Conservation (phyloP, 64 coral and sea anemone genomes). For the Montipora efflorescens region DNA sequence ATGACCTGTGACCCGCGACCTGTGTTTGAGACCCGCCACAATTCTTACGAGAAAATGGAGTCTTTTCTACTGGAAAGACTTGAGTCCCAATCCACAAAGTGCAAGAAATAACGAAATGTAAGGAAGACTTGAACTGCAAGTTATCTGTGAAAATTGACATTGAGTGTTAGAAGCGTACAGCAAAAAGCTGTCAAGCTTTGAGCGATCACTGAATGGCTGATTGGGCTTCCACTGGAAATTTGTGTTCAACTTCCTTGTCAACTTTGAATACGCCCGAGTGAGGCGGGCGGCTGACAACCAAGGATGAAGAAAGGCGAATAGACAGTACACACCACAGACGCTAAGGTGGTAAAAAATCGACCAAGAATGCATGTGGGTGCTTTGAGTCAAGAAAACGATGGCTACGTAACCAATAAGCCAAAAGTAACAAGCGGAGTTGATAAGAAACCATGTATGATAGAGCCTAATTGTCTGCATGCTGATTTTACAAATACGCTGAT, state of each 20-base stretch:
- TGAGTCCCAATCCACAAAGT: slow-evolving; percentile 35
- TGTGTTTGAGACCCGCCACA: no score
- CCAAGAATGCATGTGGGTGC: neutral
- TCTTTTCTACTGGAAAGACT: neutral
- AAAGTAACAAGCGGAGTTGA: slow-evolving; percentile 22
- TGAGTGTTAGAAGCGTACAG: slow-evolving; percentile 28
- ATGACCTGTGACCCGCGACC: no score
- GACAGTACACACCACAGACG: neutral
- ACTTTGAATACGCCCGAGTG: neutral
- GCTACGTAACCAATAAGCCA: slow-evolving; percentile 24
- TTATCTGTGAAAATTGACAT: slow-evolving; percentile 49
- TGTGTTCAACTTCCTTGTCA: slow-evolving; percentile 22
- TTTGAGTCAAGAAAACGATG: neutral
- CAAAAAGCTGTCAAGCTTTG: slow-evolving; percentile 32
- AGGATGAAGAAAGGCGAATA: slow-evolving; percentile 30
- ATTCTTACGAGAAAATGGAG: no score
- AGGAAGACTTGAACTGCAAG: slow-evolving; percentile 12
- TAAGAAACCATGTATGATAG: neutral
- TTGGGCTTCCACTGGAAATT: slow-evolving; percentile 1
- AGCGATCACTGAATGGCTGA: slow-evolving; percentile 10
- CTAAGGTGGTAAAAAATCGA: neutral
- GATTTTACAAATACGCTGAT: slow-evolving; percentile 15
- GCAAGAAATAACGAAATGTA: slow-evolving; percentile 26
- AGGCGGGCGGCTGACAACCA: slow-evolving; percentile 5
- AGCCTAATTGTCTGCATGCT: neutral